Base-by-base conservation (phyloP, 2,888 invertebrate genomes). In the Nymphalis polychloros region DNA sequence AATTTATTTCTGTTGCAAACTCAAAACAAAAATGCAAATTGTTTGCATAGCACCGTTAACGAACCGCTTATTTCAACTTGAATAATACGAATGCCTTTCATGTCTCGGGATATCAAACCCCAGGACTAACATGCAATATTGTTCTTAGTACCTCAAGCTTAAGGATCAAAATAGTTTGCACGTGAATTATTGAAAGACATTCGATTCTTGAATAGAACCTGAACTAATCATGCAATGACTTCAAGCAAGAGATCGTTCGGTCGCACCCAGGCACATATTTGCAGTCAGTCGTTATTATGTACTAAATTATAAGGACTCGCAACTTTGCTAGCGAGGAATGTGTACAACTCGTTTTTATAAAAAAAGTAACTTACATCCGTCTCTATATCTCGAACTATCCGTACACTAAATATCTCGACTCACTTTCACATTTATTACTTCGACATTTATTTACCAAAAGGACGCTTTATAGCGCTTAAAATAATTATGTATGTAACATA, bases 211-310 rank as follows among this genome's bases (percentile, higher is more conserved):
- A 78, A 78, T 78, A 79, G 76, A 79, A 78, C 78, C 79, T 75
- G 79, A 81, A 84, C 83, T 79, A 84, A 85, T 84, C 81, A 84
- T 77, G 72, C 73, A 73, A 73, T 68, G 68, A 68, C 59, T 71
- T 53, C 49, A 48, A 62, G 64, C 61, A 19, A 64, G 68, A 64
- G 68, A 73, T 70, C 75, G 75, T 67, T 73, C 68, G 72, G 72
- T 60, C 71, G 73, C 68, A 69, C 72, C 71, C 77, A 76, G 77
- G 77, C 41, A 78, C 74, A 76, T 75, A 55, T 77, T 71, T 64
- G 59, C 70, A 68, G 64, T 59, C 53, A 62, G 27, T 55, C 60
- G 60, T 62, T 68, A 59, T 52, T 66, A 50, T 55, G 31, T 31
- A 31, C 23, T 55, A 55, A 55, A 55, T 55, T 55, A 55, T 55